Percentiles rank a stretch among this genome's conserved stretches.
phyloP scores from a whole-genome alignment of 2,888 invertebrate species.

The Myopa tessellatipennis region DNA sequence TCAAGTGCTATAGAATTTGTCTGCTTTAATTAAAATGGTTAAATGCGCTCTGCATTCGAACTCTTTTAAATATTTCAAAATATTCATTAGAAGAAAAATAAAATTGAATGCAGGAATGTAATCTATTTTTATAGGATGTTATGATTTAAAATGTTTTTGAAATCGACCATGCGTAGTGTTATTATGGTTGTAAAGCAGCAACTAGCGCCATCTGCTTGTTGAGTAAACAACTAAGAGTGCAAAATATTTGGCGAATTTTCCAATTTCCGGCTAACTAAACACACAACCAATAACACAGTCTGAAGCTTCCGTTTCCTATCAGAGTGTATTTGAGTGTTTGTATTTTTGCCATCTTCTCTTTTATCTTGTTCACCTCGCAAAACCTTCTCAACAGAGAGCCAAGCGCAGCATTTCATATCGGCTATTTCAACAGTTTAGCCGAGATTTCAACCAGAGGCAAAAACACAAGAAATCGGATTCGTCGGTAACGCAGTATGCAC shows the following conservation, averaged over 20 bases:
- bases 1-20: no score
- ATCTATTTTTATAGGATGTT: no score
- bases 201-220: conserved; percentile 5
- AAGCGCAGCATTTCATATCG: no score
- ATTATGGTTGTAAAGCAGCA: background rate
- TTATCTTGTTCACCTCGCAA: background rate
- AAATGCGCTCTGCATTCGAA: no score
- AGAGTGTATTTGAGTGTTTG: background rate
- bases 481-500: conserved; percentile 3
- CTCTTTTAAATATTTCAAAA: no score
- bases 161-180: no score
- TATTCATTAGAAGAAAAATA: no score
- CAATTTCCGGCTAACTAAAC: background rate
- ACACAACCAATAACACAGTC: background rate
- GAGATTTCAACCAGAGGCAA: conserved; percentile 5
- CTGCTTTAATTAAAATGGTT: no score
- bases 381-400: background rate
- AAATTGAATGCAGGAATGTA: no score
- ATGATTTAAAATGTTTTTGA: no score
- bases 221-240: background rate
- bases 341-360: background rate
- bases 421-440: conserved; percentile 49
- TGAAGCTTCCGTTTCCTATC: background rate
- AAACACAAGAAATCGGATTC: background rate
- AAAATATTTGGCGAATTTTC: conserved; percentile 1